Conservation (phyloP, 2,113 vertebrate genomes). For the Saguinus imperator region DNA sequence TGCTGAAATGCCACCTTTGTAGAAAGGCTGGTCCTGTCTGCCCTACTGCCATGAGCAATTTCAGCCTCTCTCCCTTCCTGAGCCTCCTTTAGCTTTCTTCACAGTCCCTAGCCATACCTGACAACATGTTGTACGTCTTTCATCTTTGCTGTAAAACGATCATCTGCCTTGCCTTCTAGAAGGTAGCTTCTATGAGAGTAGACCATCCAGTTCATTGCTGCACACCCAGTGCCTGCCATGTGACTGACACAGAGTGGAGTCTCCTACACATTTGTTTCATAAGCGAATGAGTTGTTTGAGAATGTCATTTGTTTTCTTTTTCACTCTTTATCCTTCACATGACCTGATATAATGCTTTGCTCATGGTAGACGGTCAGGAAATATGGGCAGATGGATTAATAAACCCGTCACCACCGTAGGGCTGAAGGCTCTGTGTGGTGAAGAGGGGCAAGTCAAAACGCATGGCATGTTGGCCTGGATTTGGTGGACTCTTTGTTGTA, state of each 20-base stretch:
- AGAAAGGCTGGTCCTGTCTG: neutral
- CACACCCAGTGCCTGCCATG: rapidly evolving
- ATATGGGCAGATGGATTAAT: neutral
- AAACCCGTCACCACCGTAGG: neutral
- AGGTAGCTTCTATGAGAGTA: neutral
- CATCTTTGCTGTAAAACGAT: neutral
- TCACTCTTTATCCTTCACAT: neutral
- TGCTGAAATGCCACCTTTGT: neutral
- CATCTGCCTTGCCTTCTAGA: neutral
- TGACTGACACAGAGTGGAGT: neutral
- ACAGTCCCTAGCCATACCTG: neutral
- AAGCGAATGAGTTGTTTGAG: neutral
- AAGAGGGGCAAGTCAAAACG: neutral
- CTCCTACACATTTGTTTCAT: neutral
- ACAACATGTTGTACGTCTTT: neutral
- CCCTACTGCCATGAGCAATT: rapidly evolving
- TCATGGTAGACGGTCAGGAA: neutral
- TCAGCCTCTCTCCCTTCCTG: neutral
- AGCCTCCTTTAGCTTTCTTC: neutral
- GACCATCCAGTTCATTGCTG: neutral
- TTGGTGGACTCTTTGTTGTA: neutral
- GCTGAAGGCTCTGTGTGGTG: neutral
- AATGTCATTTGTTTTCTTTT: neutral
- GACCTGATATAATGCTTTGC: neutral
- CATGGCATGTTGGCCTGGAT: neutral